phyloP scores from a whole-genome alignment of 2,888 invertebrate genomes.

The Aricia artaxerxes region DNA sequence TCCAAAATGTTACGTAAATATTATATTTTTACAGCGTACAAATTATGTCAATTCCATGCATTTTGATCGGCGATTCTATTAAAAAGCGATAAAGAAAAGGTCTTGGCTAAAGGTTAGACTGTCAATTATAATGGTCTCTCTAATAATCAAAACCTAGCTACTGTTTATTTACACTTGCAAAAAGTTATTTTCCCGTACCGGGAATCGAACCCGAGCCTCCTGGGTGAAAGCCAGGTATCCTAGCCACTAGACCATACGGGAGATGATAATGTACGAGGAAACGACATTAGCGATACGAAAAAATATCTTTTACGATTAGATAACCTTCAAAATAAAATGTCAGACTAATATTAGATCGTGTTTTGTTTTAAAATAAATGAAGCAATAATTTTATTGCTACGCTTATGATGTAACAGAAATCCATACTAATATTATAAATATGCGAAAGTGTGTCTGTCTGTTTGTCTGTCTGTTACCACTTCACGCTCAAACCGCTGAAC shows the following conservation, averaged over 20 bases:
- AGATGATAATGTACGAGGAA: conserved; percentile 39
- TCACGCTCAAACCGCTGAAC: too few species aligned
- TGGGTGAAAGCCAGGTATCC: conserved; percentile 87
- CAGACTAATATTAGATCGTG: not conserved
- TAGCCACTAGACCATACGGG: conserved; percentile 86
- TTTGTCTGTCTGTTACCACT: too few species aligned
- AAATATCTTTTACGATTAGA: not conserved
- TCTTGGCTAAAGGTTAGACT: too few species aligned
- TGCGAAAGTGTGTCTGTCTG: too few species aligned
- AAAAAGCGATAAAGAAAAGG: too few species aligned
- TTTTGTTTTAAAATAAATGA: not conserved
- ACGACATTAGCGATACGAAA: not conserved
- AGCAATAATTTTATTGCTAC: too few species aligned
- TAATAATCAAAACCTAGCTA: too few species aligned
- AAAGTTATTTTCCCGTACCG: conserved; percentile 80
- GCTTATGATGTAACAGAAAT: too few species aligned
- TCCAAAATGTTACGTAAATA: not conserved
- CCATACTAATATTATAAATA: too few species aligned
- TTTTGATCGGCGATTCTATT: too few species aligned
- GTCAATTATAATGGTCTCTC: too few species aligned
- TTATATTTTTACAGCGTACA: not conserved
- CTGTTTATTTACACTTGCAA: not conserved
- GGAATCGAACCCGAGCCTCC: conserved; percentile 88
- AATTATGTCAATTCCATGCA: not conserved
- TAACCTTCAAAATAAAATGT: not conserved